Percentiles rank a stretch among this genome's conserved stretches.
These are phyloP conservation scores for Caenorhabditis japonica DNA, from an alignment of 2,888 invertebrate genomes.

Conservation along the genomic window DNA sequence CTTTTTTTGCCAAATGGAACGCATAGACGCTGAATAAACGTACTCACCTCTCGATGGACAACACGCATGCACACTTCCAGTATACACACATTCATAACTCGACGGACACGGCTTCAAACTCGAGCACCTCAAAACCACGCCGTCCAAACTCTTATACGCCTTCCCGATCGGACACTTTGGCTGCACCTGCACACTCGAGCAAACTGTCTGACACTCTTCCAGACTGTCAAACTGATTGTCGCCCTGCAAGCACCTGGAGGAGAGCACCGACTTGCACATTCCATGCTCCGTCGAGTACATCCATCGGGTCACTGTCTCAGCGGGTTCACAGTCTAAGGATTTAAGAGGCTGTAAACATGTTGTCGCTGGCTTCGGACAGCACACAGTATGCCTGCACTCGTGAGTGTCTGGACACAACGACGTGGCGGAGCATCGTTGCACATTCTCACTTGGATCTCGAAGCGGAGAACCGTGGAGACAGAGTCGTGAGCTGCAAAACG, in stretches of 20 bases:
- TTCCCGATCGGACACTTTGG: slow-evolving; percentile 67
- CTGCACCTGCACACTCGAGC: slow-evolving; percentile 64
- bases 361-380: slow-evolving; percentile 65
- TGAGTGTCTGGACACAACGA: slow-evolving; percentile 68
- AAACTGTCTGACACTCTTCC: slow-evolving; percentile 64
- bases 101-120: slow-evolving; percentile 59
- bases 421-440: slow-evolving; percentile 57
- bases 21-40: no score
- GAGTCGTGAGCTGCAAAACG: slow-evolving; percentile 60
- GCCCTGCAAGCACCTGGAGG: slow-evolving; percentile 62
- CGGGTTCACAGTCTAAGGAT: slow-evolving; percentile 16
- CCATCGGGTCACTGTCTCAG: slow-evolving; percentile 32
- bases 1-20: no score
- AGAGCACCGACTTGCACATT: slow-evolving; percentile 64
- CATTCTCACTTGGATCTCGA: slow-evolving; percentile 46
- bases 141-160: slow-evolving; percentile 59
- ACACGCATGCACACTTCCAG: slow-evolving; percentile 65
- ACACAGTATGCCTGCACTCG: slow-evolving; percentile 62
- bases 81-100: slow-evolving; percentile 70
- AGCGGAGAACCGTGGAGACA: slow-evolving; percentile 57
- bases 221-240: slow-evolving; percentile 65
- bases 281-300: slow-evolving; percentile 48
- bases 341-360: slow-evolving; percentile 18
- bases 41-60: slow-evolving; percentile 70
- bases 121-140: slow-evolving; percentile 63